Percentiles rank a stretch among this genome's conserved stretches.
Conservation (phyloP, 2,797 vertebrate genomes). For the Periophthalmus magnuspinnatus region DNA sequence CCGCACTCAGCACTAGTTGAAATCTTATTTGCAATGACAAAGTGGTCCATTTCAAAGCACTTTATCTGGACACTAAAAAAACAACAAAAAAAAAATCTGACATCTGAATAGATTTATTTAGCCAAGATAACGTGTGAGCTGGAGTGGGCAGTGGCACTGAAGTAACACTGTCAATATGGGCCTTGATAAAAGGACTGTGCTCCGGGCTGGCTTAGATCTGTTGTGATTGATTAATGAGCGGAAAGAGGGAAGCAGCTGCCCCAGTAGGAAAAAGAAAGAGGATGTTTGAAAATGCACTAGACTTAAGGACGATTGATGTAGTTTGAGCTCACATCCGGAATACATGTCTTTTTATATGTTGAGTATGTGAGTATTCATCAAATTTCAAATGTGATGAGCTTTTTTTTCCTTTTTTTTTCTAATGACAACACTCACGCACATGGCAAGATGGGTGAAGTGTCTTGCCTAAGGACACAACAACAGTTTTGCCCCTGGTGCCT, state of each 20-base stretch:
- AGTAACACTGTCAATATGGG: constrained; percentile 59
- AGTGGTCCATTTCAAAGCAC: constrained; percentile 24
- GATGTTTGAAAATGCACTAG: background rate
- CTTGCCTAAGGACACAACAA: too few relatives aligned
- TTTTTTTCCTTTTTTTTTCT: too few relatives aligned
- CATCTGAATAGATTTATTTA: constrained; percentile 17
- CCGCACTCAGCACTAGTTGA: constrained; percentile 24
- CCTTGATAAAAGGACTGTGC: constrained; percentile 61
- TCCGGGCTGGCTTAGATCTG: constrained; percentile 43
- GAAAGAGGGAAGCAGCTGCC: constrained; percentile 50
- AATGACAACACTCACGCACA: too few relatives aligned
- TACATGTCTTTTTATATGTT: too few relatives aligned
- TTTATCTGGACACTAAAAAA: background rate
- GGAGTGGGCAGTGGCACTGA: constrained; percentile 45
- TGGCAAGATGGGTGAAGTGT: too few relatives aligned
- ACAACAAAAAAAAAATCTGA: background rate
- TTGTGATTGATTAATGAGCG: constrained; percentile 61
- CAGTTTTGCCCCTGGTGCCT: too few relatives aligned
- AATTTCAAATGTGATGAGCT: too few relatives aligned
- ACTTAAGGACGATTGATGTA: background rate
- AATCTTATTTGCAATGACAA: constrained; percentile 22
- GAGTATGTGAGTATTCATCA: too few relatives aligned
- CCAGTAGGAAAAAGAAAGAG: constrained; percentile 1
- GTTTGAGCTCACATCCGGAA: background rate
- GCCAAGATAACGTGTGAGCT: constrained; percentile 27